Base-by-base conservation (phyloP, 2,888 invertebrate species). In the Coecobrya sp. region DNA sequence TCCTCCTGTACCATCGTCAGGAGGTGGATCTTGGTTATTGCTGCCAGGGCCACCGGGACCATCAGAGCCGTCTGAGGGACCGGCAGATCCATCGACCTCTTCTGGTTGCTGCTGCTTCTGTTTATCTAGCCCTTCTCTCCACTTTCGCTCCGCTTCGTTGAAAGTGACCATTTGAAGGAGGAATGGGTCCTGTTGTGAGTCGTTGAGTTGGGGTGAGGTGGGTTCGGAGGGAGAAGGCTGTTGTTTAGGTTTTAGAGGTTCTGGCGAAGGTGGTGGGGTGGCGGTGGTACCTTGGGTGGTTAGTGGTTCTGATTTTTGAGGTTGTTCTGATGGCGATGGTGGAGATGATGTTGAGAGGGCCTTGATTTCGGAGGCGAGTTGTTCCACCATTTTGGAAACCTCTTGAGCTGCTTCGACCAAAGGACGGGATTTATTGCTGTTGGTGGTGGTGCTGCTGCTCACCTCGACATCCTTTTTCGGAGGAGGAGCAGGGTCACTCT, bases 381-480 rank as follows among this genome's bases (percentile, higher is more conserved):
- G 89, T 45, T 89, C 84, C 55, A 89, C 89, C 89, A 89, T 89
- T 59, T 87, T 85, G 16, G 93, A 87, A 8, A 93, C 93, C 70
- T 93, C 91, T 65, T 92, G 86, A 30, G 93, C 94, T 10, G 94
- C 94, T 70, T 89, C 52, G 1, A 91, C 92, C 70, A 94, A 62
- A 42, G 91, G 86, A 45, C 59, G 86, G n/a, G 84, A 55, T 68
- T 89, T 84, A 49, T 65, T 86, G 68, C 62, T 59, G 52, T 19
- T 65, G 27, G 36, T 68, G 36, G 49, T 86, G 68, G 25, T 59
- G 52, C 59, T 65, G 27, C 68, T 68, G 36, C 68, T 68, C 16
- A 30, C n/a, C 42, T 84, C 88, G 42, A 30, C 88, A 85, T 89
- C 62, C 88, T 42, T 59, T 76, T 91, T 59, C 86, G 55, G 45